Evolutionary conservation across 2,797 vertebrate genomes (phyloP).

Genomic region (Psittacula derbiana): DNA sequence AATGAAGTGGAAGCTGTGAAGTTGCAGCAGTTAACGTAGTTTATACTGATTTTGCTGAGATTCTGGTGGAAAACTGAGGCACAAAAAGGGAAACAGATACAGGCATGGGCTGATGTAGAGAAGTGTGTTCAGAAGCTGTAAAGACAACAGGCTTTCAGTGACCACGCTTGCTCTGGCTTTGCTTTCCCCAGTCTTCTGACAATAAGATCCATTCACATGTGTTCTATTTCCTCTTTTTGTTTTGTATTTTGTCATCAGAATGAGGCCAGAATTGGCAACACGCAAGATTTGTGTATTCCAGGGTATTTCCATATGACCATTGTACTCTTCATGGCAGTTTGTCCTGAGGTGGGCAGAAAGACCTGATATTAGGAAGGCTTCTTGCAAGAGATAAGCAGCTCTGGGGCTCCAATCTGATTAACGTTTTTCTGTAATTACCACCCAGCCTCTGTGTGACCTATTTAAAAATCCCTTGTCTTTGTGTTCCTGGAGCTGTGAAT

Average conservation of each 20-base stretch:
- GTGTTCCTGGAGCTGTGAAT: neutral
- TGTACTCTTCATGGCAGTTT: neutral
- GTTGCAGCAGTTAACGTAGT: neutral
- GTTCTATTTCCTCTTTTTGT: neutral
- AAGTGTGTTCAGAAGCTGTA: neutral
- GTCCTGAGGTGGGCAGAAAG: neutral
- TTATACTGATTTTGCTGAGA: neutral
- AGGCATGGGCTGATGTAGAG: neutral
- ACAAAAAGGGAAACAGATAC: neutral
- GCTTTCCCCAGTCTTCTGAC: neutral
- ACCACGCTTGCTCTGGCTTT: neutral
- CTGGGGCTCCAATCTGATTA: conserved; percentile 56
- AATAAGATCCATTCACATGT: accelerated
- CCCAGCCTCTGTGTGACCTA: conserved; percentile 19
- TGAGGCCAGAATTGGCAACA: neutral
- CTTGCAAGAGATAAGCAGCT: conserved; percentile 42
- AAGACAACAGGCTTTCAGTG: neutral
- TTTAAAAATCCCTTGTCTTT: conserved; percentile 42
- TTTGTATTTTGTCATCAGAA: neutral
- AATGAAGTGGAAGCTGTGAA: neutral
- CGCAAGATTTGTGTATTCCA: neutral
- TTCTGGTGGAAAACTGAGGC: neutral
- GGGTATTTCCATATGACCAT: neutral
- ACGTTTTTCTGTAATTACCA: conserved; percentile 36
- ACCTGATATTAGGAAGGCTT: neutral